Conservation (phyloP, 2,888 invertebrate species). For the Standfussiana lucernea region DNA sequence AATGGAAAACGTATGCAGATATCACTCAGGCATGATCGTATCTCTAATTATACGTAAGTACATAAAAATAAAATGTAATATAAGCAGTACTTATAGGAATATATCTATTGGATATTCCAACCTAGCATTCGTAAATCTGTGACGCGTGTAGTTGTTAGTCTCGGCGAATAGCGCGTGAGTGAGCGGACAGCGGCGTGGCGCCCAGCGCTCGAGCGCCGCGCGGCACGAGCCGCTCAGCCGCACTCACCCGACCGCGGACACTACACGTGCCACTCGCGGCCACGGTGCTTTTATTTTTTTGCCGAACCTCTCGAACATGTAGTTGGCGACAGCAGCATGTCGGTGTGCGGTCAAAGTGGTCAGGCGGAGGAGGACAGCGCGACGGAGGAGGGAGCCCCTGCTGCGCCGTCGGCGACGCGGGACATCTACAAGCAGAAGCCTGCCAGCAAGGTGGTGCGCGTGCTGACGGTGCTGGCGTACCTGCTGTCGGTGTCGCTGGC, state of each 20-base stretch:
- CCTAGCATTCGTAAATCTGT: slow-evolving; percentile 73
- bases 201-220: slow-evolving; percentile 56
- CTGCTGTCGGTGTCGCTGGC: slow-evolving; percentile 96
- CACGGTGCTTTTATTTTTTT: slow-evolving; percentile 69
- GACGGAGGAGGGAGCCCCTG: slow-evolving; percentile 60
- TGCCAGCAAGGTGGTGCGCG: slow-evolving; percentile 89
- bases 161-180: slow-evolving; percentile 71
- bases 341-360: slow-evolving; percentile 82
- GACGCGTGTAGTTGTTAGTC: slow-evolving; percentile 85
- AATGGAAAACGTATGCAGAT: not conserved
- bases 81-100: not conserved
- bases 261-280: slow-evolving; percentile 78
- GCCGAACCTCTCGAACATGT: slow-evolving; percentile 72
- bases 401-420: slow-evolving; percentile 65
- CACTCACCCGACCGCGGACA: slow-evolving; percentile 80
- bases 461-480: slow-evolving; percentile 95
- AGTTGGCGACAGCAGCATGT: slow-evolving; percentile 79
- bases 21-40: not conserved
- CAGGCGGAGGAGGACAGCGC: slow-evolving; percentile 70
- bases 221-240: slow-evolving; percentile 57
- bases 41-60: not conserved
- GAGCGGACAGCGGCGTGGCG: slow-evolving; percentile 64
- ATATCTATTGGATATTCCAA: slow-evolving; percentile 4
- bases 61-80: not conserved
- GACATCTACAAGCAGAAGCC: slow-evolving; percentile 85